Base-by-base conservation (phyloP, 2,888 invertebrate species). In the Philereme vetulata region DNA sequence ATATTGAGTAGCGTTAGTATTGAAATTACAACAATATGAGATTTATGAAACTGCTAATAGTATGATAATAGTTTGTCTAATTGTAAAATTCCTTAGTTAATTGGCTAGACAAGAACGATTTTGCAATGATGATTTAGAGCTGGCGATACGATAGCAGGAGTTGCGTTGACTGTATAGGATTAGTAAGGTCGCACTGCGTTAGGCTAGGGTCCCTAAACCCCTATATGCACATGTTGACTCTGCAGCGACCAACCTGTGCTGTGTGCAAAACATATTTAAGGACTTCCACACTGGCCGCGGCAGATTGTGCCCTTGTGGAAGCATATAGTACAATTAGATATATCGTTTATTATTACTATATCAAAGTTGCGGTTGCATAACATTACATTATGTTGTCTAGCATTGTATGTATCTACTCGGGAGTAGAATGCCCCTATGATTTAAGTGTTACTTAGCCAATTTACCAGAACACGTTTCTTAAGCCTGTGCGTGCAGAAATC, bases 401-500 rank as follows among this genome's bases (percentile, higher is more conserved):
- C 38, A 38, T 6, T 4, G 21, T 3, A 7, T 21, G 4, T 7
- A 21, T 21, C 21, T 21, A 21, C 44, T 11, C 5, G 7, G n/a
- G 4, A 21, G 36, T 33, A n/a, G 35, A 32, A 5, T 58, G 51
- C 35, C 51, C 21, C 51, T 56, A 47, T 59, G 57, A 64, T 62
- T 61, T 55, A 51, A 58, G 44, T 38, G 43, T 47, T 66, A 66
- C 67, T 55, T 55, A 69, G 66, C 63, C 72, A 72, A 78, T 77
- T 78, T 77, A 64, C 68, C 64, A 61, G 65, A 72, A 76, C 74
- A 74, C 72, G 76, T 72, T 70, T 70, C 65, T 70, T 59, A 68
- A 64, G 72, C 65, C 65, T 69, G 68, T 72, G 78, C 81, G 78
- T 80, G 80, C 78, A 79, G 77, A 80, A 78, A 78, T 66, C 64